These are phyloP conservation scores for Smittia sp. DNA, from an alignment of 2,888 invertebrate species.

Conservation along the genomic window DNA sequence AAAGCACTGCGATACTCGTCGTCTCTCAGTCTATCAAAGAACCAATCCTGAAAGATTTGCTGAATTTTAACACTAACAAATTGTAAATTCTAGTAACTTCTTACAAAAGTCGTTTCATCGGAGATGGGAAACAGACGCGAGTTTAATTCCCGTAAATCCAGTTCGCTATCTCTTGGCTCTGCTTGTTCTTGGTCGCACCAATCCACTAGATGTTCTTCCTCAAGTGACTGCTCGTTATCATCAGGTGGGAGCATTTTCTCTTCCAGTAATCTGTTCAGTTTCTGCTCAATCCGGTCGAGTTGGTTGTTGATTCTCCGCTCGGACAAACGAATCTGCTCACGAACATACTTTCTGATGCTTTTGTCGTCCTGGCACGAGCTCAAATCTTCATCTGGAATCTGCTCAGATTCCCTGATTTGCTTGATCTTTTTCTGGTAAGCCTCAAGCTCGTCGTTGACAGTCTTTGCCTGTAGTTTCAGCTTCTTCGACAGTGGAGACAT, in stretches of 20 bases:
- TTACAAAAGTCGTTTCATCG: slow-evolving; percentile 32
- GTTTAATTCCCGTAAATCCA: not conserved
- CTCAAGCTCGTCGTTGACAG: not conserved
- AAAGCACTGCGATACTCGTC: slow-evolving; percentile 13
- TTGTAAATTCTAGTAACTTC: no score
- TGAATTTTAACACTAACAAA: no score
- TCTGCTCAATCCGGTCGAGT: not conserved
- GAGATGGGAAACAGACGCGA: slow-evolving; percentile 22
- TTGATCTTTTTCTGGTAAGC: not conserved
- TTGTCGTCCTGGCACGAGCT: not conserved
- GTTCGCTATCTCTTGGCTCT: not conserved
- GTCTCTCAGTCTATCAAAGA: not conserved
- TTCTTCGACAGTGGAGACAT: not conserved
- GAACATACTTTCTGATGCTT: not conserved
- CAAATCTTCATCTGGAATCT: not conserved
- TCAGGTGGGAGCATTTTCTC: not conserved
- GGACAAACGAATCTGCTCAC: not conserved
- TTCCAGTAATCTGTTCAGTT: slow-evolving; percentile 5
- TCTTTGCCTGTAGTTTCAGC: not conserved
- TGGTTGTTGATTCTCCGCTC: not conserved
- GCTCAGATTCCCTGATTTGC: not conserved
- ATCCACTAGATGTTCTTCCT: slow-evolving; percentile 28
- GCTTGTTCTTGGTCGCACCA: not conserved
- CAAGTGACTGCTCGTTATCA: not conserved
- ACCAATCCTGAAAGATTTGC: no score